Evolutionary conservation across 1,140 invertebrate species (phyloP).

Genomic region (Chironomus striatipennis): DNA sequence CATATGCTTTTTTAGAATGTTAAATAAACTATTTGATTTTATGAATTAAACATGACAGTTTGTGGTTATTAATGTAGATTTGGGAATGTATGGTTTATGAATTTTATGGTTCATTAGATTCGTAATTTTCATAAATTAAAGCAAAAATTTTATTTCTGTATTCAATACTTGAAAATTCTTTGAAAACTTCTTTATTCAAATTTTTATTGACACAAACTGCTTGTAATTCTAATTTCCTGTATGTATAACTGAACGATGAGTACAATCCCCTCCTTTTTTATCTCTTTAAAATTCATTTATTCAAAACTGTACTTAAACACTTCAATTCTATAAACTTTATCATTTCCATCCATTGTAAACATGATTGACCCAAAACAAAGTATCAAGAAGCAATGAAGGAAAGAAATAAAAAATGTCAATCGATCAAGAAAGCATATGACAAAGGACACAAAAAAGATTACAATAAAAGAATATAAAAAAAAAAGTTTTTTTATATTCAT

Average conservation of each 20-base stretch:
- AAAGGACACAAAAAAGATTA: neutral
- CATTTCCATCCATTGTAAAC: neutral
- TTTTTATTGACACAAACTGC: too few relatives aligned
- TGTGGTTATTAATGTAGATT: neutral
- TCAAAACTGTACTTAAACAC: neutral
- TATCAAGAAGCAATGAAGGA: neutral
- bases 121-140: too few relatives aligned
- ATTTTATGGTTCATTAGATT: neutral
- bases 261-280: too few relatives aligned
- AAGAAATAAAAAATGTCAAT: neutral
- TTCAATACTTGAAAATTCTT: too few relatives aligned
- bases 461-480: neutral
- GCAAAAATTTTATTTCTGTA: too few relatives aligned
- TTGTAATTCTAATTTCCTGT: too few relatives aligned
- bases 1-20: neutral
- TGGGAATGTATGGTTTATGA: neutral
- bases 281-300: neutral
- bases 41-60: neutral
- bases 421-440: constrained; percentile 1
- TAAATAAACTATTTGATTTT: neutral
- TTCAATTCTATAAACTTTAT: neutral
- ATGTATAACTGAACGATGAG: too few relatives aligned
- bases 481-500: neutral
- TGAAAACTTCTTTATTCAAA: too few relatives aligned
- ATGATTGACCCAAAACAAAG: too few relatives aligned